A percentile compares a stretch with the other conserved stretches of the same genome.
phyloP scores from a whole-genome alignment of 2,113 vertebrate species.

The Thunnus maccoyii region DNA sequence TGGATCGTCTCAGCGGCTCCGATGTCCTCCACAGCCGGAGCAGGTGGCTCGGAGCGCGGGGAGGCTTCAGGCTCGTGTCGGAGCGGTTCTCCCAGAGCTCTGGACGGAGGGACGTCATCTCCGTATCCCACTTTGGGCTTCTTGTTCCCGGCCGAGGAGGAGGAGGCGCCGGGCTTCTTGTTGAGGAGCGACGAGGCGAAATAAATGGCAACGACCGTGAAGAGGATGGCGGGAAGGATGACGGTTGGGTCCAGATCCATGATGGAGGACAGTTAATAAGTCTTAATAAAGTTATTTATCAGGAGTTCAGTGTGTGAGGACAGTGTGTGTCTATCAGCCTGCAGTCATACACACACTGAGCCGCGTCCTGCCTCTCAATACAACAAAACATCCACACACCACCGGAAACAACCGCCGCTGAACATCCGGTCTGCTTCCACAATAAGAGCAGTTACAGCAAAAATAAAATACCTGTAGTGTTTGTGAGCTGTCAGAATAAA shows the following conservation, averaged over 20 bases:
- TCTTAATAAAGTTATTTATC: neutral
- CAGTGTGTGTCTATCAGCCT: conserved; percentile 13
- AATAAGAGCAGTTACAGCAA: conserved; percentile 34
- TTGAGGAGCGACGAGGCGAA: conserved; percentile 67
- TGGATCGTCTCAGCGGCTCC: conserved; percentile 48
- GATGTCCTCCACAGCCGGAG: conserved; percentile 56
- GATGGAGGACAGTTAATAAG: neutral
- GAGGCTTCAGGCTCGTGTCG: neutral
- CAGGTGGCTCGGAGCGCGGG: conserved; percentile 6
- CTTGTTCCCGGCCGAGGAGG: conserved; percentile 41
- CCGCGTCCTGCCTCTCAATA: neutral
- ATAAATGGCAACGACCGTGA: conserved; percentile 78
- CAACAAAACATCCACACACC: neutral
- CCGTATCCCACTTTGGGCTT: conserved; percentile 48
- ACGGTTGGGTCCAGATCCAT: conserved; percentile 78
- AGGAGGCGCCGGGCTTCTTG: conserved; percentile 57
- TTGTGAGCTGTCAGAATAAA: neutral
- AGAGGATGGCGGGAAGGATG: conserved; percentile 76
- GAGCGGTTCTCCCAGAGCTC: conserved; percentile 26
- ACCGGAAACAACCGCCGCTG: neutral
- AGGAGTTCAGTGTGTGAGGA: neutral
- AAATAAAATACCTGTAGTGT: too few relatives aligned
- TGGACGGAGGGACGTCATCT: conserved; percentile 55
- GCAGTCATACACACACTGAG: conserved; percentile 45
- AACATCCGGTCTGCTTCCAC: neutral